A percentile compares a stretch with the other conserved stretches of the same genome.
Evolutionary conservation across 2,113 vertebrate genomes (phyloP).

Genomic region (Strigops habroptila): DNA sequence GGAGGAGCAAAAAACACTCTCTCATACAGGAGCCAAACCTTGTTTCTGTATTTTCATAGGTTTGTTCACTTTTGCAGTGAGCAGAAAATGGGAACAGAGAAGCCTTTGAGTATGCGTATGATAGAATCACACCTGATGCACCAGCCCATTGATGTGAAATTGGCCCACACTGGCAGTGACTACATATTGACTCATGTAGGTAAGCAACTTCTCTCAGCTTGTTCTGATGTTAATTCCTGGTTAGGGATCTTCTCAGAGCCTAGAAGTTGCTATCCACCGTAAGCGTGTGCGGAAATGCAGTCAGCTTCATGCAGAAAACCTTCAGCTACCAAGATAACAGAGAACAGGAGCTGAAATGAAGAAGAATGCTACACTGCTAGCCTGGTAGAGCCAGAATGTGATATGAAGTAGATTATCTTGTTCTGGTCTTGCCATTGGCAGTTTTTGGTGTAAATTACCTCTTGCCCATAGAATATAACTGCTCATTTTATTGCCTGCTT

Average conservation of each 20-base stretch:
- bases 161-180: not conserved
- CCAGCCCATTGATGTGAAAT: not conserved
- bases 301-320: not conserved
- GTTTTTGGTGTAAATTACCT: not conserved
- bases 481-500: not conserved
- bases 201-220: not conserved
- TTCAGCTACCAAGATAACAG: not conserved
- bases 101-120: not conserved
- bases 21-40: not conserved
- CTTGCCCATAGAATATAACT: not conserved
- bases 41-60: not conserved
- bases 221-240: not conserved
- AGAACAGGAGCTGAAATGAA: not conserved
- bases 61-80: not conserved
- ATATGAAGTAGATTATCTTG: not conserved
- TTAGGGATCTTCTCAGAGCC: not conserved
- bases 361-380: not conserved
- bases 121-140: not conserved
- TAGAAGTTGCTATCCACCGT: not conserved
- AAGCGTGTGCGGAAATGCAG: not conserved
- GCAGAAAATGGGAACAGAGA: not conserved
- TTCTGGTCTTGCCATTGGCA: not conserved
- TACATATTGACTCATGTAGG: not conserved
- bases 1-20: not conserved
- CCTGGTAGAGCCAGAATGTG: not conserved